Percentiles rank a stretch among this genome's conserved stretches.
Evolutionary conservation across 2,888 invertebrate species (phyloP).

Genomic region (Sarcophaga rosellei): DNA sequence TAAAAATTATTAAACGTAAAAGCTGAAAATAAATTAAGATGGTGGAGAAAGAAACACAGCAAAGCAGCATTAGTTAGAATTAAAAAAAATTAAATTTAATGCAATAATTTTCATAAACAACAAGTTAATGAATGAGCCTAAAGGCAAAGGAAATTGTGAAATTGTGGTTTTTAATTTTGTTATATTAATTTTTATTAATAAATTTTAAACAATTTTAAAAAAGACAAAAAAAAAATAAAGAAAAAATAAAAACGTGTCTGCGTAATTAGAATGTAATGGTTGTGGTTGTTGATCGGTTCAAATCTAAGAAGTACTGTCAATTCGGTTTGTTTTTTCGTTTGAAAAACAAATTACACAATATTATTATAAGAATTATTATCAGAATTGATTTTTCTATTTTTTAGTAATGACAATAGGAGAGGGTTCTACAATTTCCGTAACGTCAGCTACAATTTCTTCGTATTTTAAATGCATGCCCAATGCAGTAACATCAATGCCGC

Average conservation of each 20-base stretch:
- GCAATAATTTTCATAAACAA: background rate
- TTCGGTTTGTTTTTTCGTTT: background rate
- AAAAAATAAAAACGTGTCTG: constrained; percentile 33
- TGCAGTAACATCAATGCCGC: constrained; percentile 71
- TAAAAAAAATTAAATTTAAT: constrained; percentile 12
- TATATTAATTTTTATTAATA: constrained; percentile 15
- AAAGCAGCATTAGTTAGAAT: constrained; percentile 41
- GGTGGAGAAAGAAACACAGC: constrained; percentile 32
- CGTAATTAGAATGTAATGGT: constrained; percentile 45
- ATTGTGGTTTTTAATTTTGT: background rate
- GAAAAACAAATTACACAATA: background rate
- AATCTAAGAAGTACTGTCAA: background rate
- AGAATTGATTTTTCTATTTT: constrained; percentile 43
- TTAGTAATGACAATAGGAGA: constrained; percentile 45
- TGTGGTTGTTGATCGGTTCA: background rate
- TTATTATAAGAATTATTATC: background rate
- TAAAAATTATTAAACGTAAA: constrained; percentile 70
- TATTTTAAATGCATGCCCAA: constrained; percentile 79
- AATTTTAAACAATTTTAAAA: constrained; percentile 50
- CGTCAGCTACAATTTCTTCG: constrained; percentile 80
- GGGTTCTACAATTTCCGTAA: constrained; percentile 76
- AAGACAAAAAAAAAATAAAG: constrained; percentile 24
- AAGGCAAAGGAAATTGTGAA: background rate
- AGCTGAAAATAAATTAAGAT: constrained; percentile 50
- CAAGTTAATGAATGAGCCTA: background rate